Percentiles rank a stretch among this genome's conserved stretches.
These are phyloP conservation scores for Trissolcus japonicus DNA, from an alignment of 2,888 invertebrate species.

Conservation along the genomic window DNA sequence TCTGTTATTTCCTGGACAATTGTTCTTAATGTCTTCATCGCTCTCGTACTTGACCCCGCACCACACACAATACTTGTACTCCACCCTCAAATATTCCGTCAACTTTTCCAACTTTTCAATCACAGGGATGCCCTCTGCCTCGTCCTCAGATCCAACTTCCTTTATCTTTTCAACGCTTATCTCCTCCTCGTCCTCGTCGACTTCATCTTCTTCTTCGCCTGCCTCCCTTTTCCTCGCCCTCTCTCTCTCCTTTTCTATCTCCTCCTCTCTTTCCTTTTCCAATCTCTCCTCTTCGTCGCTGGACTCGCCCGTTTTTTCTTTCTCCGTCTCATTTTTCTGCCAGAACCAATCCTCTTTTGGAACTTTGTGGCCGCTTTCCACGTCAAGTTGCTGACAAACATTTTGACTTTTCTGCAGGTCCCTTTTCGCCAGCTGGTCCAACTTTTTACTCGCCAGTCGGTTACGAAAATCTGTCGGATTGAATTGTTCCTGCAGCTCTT, in stretches of 20 bases:
- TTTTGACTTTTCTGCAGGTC: conserved; percentile 78
- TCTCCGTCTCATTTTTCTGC: conserved; percentile 74
- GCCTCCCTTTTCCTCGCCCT: conserved; percentile 59
- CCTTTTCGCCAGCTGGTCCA: conserved; percentile 74
- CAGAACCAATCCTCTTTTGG: conserved; percentile 82
- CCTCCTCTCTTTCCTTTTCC: conserved; percentile 31
- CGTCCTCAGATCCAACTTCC: conserved; percentile 24
- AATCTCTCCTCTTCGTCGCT: conserved; percentile 57
- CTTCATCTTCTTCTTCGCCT: conserved; percentile 69
- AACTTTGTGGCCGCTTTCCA: conserved; percentile 77
- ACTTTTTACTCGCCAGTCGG: conserved; percentile 77
- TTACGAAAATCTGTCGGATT: conserved; percentile 77
- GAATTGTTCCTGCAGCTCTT: conserved; percentile 65
- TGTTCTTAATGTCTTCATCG: conserved; percentile 79
- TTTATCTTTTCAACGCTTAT: conserved; percentile 68
- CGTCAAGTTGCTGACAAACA: conserved; percentile 80
- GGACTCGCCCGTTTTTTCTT: conserved; percentile 65
- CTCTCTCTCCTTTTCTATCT: conserved; percentile 44
- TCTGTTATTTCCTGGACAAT: conserved; percentile 83
- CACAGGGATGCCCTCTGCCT: conserved; percentile 63
- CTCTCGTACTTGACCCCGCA: conserved; percentile 84
- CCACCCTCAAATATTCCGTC: conserved; percentile 82
- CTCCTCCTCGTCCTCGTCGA: conserved; percentile 58
- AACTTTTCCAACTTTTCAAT: conserved; percentile 81
- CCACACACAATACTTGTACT: conserved; percentile 87